Evolutionary conservation across 2,888 invertebrate genomes (phyloP).

Genomic region (Anoncus sp.): DNA sequence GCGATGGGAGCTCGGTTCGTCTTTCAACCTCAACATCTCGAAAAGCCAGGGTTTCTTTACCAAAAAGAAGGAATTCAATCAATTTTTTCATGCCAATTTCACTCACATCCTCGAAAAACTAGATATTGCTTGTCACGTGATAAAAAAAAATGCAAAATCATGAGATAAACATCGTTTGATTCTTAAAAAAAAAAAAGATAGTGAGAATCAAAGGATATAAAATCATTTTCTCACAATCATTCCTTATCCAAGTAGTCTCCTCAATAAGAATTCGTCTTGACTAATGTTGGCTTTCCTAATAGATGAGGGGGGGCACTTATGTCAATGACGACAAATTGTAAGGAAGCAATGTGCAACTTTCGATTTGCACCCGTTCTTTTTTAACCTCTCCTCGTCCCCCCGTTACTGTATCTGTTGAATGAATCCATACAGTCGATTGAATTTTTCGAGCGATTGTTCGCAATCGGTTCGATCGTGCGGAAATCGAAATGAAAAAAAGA

Average conservation of each 20-base stretch:
- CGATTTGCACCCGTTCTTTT: constrained; percentile 1
- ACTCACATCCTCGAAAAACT: background rate
- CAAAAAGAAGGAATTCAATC: background rate
- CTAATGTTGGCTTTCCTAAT: no score
- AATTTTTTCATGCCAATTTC: background rate
- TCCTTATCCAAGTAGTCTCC: no score
- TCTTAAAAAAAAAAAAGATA: background rate
- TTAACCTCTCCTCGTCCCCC: background rate
- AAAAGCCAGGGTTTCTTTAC: background rate
- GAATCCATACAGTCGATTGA: background rate
- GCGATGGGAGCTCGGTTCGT: background rate
- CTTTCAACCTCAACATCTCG: background rate
- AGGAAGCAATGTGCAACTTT: constrained; percentile 4
- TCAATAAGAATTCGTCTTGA: no score
- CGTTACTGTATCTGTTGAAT: constrained; percentile 4
- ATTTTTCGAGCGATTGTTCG: constrained; percentile 25
- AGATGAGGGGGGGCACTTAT: no score
- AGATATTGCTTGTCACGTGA: background rate
- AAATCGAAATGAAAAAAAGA: constrained; percentile 14
- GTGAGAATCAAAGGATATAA: background rate
- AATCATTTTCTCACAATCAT: background rate
- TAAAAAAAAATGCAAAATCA: background rate
- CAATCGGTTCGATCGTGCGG: constrained; percentile 32
- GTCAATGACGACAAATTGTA: constrained; percentile 1
- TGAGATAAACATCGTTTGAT: background rate